Evolutionary conservation across 2,888 invertebrate genomes (phyloP), one percentile per base, ranked within the genome.

Genomic region (Clistopyga incitator): DNA sequence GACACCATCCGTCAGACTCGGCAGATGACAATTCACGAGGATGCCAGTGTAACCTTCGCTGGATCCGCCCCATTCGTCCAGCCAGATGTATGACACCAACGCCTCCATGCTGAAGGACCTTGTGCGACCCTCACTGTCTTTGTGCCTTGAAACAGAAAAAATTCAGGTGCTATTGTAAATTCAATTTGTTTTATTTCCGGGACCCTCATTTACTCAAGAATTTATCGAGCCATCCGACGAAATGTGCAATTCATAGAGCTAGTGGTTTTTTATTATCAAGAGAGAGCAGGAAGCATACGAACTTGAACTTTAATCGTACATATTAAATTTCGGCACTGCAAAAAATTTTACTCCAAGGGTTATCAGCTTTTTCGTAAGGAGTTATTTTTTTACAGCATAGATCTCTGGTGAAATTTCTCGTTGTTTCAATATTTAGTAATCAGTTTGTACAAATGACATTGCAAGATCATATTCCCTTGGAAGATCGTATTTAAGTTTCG

Each of bases 21-120:
- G 95, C 84, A 96, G 90, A 82, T 95, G 95, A 90, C 96, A 96
- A 0, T 96, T 95, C 25, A 96, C 93, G 54, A 96, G 93, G 54
- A 95, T 92, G 1, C 96, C 96, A 77, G 95, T 95, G 88, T 93
- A 94, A 79, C 91, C 93, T 71, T 94, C 93, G 52, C 93, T 92
- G 70, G 94, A 92, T 65, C 91, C 91, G 82, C 95, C 95, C 96
- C 96, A 96, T 87, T 95, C 94, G 83, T 94, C 94, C 92, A 95
- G 94, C 96, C 96, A 96, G 87, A 96, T 95, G 88, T 95, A 95
- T 59, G 94, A 93, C 56, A 94, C 93, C 84, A 94, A 94, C 0
- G 95, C 95, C 87, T 94, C 94, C 52, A 95, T 94, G 13, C 95
- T 95, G 91, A 94, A 94, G 2, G 95, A 94, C 20, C 93, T 92